Evolutionary conservation across 1,140 invertebrate genomes (phyloP), one percentile per base, ranked within the genome.

Genomic region (Scaptomyza graminum): DNA sequence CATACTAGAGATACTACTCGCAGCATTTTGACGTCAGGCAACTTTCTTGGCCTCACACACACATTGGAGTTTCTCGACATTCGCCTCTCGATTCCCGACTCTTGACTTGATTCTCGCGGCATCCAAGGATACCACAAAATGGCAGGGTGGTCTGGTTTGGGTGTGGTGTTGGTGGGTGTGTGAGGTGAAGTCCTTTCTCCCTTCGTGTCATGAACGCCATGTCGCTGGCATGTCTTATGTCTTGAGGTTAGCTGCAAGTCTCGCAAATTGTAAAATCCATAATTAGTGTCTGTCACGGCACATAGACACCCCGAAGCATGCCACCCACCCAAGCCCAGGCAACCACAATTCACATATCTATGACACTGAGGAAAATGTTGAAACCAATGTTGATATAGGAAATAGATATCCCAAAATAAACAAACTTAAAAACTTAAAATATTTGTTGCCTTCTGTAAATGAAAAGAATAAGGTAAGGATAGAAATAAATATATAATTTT

Each of bases 231-330:
- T 61, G 39, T 62, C 60, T 16, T 18, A 41, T 66, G 70, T 68
- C 70, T 68, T 87, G 82, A 50, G 82, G 82, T 88, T 85, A 72
- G 66, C 82, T 76, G 67, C 78, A 87, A 80, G 78, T 80, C 46
- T 67, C 75, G 75, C 82, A 87, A 87, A 87, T 88, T 87, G 71
- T 85, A 79, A 66, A 87, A 87, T 88, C 82, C 83, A 87, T 87
- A 87, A 87, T 87, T 87, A 87, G 82, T 87, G 82, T 88, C 82
- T 87, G 82, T 87, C 82, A 82, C 54, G 82, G 70, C 66, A 75
- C 78, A 73, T 70, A 64, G 60, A 70, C 61, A 51, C 47, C 28
- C 74, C 46, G 31, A 34, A 34, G 49, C 67, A 49, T 55, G 34
- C 77, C 54, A 54, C 28, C 22, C 51, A 41, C 18, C 50, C 64